phyloP scores from a whole-genome alignment of 2,888 invertebrate genomes.

The Drosophila multiciliata region DNA sequence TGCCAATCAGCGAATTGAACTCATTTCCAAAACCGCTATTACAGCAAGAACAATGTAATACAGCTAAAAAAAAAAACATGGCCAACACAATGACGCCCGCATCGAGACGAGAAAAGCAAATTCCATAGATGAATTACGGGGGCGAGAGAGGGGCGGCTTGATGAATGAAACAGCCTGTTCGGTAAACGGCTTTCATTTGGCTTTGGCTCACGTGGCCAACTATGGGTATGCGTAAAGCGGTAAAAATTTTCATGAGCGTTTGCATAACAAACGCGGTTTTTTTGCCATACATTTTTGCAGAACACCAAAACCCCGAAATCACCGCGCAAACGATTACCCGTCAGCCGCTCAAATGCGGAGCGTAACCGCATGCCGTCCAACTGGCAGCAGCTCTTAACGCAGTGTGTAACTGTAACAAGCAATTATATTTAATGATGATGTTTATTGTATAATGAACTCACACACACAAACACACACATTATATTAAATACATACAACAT shows the following conservation, averaged over 20 bases:
- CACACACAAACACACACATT: conserved; percentile 9
- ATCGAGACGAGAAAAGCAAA: conserved; percentile 20
- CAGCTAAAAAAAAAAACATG: background rate
- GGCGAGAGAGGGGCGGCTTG: background rate
- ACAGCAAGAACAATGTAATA: conserved; percentile 16
- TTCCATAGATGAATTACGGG: conserved; percentile 3
- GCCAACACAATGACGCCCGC: background rate
- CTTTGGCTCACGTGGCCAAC: conserved; percentile 48
- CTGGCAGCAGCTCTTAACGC: conserved; percentile 54
- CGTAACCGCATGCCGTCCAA: conserved; percentile 34
- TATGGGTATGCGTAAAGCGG: conserved; percentile 57
- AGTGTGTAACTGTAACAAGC: conserved; percentile 72
- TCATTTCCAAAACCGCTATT: conserved; percentile 1
- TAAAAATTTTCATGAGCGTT: conserved; percentile 76
- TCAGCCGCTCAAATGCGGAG: conserved; percentile 8
- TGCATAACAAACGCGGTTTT: conserved; percentile 76
- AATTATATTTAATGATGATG: conserved; percentile 78
- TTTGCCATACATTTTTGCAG: conserved; percentile 35
- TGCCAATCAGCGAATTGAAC: background rate
- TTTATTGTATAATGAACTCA: conserved; percentile 69
- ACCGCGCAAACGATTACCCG: background rate
- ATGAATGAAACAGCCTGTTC: conserved; percentile 3
- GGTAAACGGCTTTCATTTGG: conserved; percentile 40
- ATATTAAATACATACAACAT: background rate
- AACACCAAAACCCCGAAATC: conserved; percentile 1